These are phyloP conservation scores for Tamandua tetradactyla DNA, from an alignment of 2,797 vertebrate genomes.

Conservation along the genomic window DNA sequence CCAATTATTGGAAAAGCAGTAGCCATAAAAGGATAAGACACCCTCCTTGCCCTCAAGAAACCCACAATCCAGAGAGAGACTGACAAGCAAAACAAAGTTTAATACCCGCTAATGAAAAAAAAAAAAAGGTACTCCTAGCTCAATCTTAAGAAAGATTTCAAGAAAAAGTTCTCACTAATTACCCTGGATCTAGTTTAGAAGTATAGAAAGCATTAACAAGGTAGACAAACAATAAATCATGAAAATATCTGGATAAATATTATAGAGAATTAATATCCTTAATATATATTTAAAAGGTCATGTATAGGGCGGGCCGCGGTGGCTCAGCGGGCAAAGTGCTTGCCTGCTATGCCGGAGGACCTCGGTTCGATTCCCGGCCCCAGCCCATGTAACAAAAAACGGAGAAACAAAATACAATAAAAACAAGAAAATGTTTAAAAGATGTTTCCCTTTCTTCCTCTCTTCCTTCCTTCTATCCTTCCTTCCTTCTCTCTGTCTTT, in stretches of 20 bases:
- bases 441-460: too few relatives aligned
- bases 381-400: too few relatives aligned
- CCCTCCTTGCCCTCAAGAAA: not conserved
- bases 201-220: not conserved
- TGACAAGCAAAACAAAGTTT: constrained; percentile 73
- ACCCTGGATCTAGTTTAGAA: not conserved
- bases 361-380: too few relatives aligned
- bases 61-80: not conserved
- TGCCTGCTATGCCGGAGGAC: too few relatives aligned
- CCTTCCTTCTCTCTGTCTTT: too few relatives aligned
- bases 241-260: not conserved
- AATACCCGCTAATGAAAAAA: not conserved
- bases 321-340: too few relatives aligned
- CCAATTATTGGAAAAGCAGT: not conserved
- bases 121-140: not conserved
- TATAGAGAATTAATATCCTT: not conserved
- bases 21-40: not conserved
- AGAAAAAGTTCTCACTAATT: not conserved
- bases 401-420: too few relatives aligned
- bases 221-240: not conserved
- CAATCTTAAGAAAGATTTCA: not conserved
- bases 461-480: too few relatives aligned
- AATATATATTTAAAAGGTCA: not conserved
- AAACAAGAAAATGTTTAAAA: too few relatives aligned
- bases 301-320: too few relatives aligned